Evolutionary conservation across 2,888 invertebrate genomes (phyloP).

Genomic region (Nipponacmea schrenckii): DNA sequence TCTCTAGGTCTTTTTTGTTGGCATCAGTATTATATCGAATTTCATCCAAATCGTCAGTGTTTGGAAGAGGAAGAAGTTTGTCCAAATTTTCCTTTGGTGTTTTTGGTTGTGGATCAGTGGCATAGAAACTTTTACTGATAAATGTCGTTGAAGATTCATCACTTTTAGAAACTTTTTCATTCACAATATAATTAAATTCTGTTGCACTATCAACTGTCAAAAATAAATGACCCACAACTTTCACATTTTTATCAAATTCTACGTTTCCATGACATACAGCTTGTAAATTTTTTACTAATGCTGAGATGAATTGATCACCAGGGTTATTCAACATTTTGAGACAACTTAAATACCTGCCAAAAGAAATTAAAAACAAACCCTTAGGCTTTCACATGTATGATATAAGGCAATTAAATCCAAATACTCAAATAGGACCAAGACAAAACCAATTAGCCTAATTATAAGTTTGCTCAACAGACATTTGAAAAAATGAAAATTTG

Average conservation of each 20-base stretch:
- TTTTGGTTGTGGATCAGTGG: constrained; percentile 4
- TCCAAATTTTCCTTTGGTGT: constrained; percentile 2
- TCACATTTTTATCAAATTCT: constrained; percentile 2
- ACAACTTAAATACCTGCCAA: no score
- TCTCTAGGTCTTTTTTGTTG: no score
- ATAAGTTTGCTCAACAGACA: no score
- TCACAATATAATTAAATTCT: neutral
- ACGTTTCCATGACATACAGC: neutral
- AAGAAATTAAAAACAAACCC: no score
- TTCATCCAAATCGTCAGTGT: neutral
- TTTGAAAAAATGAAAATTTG: no score
- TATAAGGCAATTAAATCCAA: no score
- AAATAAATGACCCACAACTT: neutral
- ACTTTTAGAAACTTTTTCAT: constrained; percentile 5
- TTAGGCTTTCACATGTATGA: no score
- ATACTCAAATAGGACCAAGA: no score
- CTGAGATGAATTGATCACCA: neutral
- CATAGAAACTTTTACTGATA: constrained; percentile 7
- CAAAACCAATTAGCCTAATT: no score
- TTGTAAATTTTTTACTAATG: neutral
- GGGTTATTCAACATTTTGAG: neutral
- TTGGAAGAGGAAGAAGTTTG: neutral
- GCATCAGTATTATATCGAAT: neutral
- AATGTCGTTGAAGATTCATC: constrained; percentile 4
- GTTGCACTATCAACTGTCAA: neutral